These are phyloP conservation scores for Dinothrombium tinctorium DNA, from an alignment of 1,140 invertebrate species.

Conservation along the genomic window DNA sequence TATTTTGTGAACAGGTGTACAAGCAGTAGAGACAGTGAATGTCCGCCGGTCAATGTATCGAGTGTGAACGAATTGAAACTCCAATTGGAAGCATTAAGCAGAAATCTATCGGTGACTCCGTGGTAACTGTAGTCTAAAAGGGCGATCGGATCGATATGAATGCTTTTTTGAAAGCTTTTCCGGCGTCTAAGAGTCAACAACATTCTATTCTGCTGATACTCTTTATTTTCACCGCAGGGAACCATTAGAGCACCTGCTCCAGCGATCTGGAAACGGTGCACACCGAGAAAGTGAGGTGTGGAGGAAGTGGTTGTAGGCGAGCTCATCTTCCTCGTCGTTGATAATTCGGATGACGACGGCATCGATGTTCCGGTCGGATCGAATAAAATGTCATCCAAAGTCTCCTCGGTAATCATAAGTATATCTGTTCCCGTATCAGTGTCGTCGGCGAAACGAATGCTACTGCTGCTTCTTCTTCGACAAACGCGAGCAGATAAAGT, in stretches of 20 bases:
- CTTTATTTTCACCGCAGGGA: not conserved
- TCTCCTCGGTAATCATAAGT: too few species aligned
- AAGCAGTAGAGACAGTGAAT: conserved; percentile 55
- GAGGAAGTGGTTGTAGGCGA: not conserved
- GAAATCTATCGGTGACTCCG: conserved; percentile 7
- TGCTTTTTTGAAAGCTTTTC: conserved; percentile 4
- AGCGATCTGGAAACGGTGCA: not conserved
- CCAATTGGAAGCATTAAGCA: conserved; percentile 28
- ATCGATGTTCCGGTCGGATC: not conserved
- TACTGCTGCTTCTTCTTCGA: too few species aligned
- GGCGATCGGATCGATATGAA: conserved; percentile 3
- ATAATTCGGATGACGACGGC: too few species aligned
- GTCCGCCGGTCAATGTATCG: conserved; percentile 56
- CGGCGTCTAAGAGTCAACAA: conserved; percentile 5
- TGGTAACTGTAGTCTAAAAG: conserved; percentile 9
- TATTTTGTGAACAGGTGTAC: conserved; percentile 66
- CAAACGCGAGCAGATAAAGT: too few species aligned
- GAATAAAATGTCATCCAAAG: not conserved
- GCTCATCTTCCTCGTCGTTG: too few species aligned
- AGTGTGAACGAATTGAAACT: conserved; percentile 65
- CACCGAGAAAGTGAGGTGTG: not conserved
- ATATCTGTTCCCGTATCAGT: conserved; percentile 1
- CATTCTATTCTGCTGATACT: not conserved
- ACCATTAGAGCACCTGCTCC: not conserved
- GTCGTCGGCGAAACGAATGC: not conserved